Base-by-base conservation (phyloP, 2,113 vertebrate genomes). In the Cricetomys ansorgei region DNA sequence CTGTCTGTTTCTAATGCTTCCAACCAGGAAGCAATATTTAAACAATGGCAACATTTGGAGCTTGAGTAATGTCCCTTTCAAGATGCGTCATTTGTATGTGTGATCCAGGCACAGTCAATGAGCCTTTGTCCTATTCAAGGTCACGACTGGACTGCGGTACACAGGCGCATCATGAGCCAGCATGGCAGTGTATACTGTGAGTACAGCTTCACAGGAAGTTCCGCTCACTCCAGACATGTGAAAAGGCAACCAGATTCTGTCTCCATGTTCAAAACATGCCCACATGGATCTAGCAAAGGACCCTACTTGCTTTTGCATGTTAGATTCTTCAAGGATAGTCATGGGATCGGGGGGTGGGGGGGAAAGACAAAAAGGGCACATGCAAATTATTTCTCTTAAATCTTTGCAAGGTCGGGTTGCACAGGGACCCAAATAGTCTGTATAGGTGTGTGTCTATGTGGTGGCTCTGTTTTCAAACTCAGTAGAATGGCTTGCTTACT, bases 401-500 rank as follows among this genome's bases (percentile, higher is more conserved):
- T 73, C 50, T 55, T 92, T 70, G 65, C n/a, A 79, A 73, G 50
- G 2, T 27, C 10, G 62, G 29, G 12, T 65, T 94, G 16, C 50
- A 31, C 5, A 92, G 40, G 4, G 4, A 62, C 23, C 17, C 48
- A 57, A 59, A 75, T 80, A 5, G 3, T 17, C 37, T 0, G 23
- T 80, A 59, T 57, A 25, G 7, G 40, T 55, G 5, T 34, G 92
- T 96, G 87, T 96, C 97, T 97, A 88, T 31, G 37, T 87, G n/a
- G 9, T 92, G 89, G 37, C 95, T 97, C 95, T 97, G 21, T 94
- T 94, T 96, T 92, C 0, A 29, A 65, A 91, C 91, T 95, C 93
- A 96, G 45, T n/a, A 96, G 79, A 79, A 62, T 95, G 85, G 37
- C 67, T 88, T 57, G 94, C 89, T 88, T 97, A 92, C 97, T 97